Conservation (phyloP, 2,113 vertebrate genomes). For the Hippopotamus amphibius region DNA sequence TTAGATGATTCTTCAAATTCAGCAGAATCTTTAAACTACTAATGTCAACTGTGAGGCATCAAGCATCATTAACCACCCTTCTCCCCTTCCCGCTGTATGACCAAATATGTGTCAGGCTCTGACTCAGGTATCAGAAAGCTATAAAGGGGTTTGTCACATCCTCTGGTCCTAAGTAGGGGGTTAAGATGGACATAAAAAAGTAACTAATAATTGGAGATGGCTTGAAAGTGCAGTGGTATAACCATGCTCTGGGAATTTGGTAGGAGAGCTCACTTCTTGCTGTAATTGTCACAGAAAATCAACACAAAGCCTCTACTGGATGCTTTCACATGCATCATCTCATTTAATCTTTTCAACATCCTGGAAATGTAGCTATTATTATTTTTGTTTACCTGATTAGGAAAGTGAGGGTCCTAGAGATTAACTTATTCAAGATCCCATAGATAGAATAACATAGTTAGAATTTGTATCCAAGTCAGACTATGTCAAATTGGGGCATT, state of each 20-base stretch:
- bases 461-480: not conserved
- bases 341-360: constrained; percentile 46
- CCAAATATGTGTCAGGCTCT: not conserved
- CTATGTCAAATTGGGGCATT: not conserved
- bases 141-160: not conserved
- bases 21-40: constrained; percentile 5
- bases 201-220: not conserved
- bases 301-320: not conserved
- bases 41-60: not conserved
- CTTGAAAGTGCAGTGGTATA: not conserved
- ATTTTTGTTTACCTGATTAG: constrained; percentile 49
- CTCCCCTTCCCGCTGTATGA: not conserved
- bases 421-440: not conserved
- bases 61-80: not conserved
- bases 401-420: not conserved
- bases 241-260: not conserved
- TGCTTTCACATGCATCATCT: not conserved
- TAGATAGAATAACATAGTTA: not conserved
- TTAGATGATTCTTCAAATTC: not conserved
- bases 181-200: not conserved
- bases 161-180: not conserved
- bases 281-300: not conserved
- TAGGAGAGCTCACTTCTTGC: not conserved
- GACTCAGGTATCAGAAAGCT: not conserved
- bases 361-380: not conserved